Evolutionary conservation across 2,113 vertebrate species (phyloP), one percentile per base, ranked within the genome.

Genomic region (Cyprinus carpio): DNA sequence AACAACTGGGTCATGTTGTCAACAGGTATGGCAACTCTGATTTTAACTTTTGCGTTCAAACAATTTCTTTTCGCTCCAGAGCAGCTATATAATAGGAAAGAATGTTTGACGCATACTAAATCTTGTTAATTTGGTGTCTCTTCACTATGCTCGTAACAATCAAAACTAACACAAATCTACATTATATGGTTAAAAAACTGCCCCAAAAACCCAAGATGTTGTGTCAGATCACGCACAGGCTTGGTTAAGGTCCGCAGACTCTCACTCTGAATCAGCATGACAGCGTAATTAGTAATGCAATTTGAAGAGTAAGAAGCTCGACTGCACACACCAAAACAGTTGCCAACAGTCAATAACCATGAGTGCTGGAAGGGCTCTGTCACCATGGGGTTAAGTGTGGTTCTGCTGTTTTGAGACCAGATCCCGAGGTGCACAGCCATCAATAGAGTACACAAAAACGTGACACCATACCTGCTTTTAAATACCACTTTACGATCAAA

Each of bases 371-470:
- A 18, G 49, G 64, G 58, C 11, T 78, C 75, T 46, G 64, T 27
- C 16, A 18, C 69, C 46, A 3, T 37, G n/a, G 6, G 51, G 67
- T 37, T 23, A 10, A 58, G 31, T 67, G 71, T 77, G 67, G 72
- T 58, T 72, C 76, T 69, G 20, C 81, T n/a, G n/a, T 84, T 89
- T 75, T 87, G 87, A 87, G 82, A 62, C 56, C 56, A 31, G n/a
- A 40, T 85, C 85, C 89, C 84, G 51, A 78, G 46, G 60, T 60
- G 71, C n/a, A 82, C 37, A 46, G 64, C 29, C 75, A 37, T 82
- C 86, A 89, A 89, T 79, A 51, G 34, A 74, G 58, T 62, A n/a
- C n/a, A 71, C 71, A 78, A 87, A 74, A 89, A 88, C 81, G 74
- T n/a, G 75, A 56, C 25, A 62, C 58, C 43, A 75, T 79, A 29